Evolutionary conservation across 2,797 vertebrate genomes (phyloP).

Genomic region (Lophura swinhoii): DNA sequence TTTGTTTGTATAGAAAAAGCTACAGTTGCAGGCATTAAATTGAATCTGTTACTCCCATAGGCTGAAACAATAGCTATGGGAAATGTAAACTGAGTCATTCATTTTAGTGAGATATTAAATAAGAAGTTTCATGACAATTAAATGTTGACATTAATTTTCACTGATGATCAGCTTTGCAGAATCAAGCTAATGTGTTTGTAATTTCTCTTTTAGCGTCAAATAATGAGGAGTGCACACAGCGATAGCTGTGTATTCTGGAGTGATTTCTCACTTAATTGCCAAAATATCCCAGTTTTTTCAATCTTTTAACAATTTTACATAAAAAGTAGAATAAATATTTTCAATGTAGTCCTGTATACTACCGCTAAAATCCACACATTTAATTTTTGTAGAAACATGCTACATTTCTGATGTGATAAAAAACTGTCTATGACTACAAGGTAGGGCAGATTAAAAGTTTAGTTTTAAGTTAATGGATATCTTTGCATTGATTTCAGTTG

Average conservation of each 20-base stretch:
- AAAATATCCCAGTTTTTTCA: background rate
- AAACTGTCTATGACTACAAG: background rate
- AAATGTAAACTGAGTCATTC: background rate
- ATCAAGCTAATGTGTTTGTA: background rate
- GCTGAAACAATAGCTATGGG: background rate
- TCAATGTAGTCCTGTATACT: background rate
- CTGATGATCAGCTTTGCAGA: background rate
- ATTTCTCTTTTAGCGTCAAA: constrained; percentile 13
- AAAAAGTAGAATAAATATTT: background rate
- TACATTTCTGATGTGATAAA: background rate
- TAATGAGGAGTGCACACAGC: background rate
- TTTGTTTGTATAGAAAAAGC: background rate
- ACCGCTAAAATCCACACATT: background rate
- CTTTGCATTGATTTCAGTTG: background rate
- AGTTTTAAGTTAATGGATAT: background rate
- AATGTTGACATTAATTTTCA: constrained; percentile 13
- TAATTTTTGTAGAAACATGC: background rate
- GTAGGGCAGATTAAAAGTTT: background rate
- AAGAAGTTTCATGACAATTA: constrained; percentile 21
- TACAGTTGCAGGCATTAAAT: background rate
- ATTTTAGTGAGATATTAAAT: constrained; percentile 4
- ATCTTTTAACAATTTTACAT: background rate
- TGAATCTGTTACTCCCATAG: background rate
- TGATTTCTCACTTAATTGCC: background rate
- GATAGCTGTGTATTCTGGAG: background rate